Evolutionary conservation across 2,797 vertebrate genomes (phyloP), one percentile per base, ranked within the genome.

Genomic region (Calcarius lapponicus): DNA sequence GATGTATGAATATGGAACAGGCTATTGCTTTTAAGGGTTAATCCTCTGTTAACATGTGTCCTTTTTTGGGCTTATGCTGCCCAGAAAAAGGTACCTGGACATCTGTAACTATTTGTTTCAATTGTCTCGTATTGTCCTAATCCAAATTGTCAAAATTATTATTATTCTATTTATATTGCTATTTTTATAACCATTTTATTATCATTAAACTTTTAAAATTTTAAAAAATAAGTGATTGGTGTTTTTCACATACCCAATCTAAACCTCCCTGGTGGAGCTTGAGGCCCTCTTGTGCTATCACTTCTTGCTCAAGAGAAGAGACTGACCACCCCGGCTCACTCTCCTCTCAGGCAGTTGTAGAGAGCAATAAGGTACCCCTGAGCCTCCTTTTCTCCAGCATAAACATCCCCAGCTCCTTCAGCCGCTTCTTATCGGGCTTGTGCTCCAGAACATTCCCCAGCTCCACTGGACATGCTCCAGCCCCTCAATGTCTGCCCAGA

Each of bases 341-440:
- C 28, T 62, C 28, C 50, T n/a, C 7, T 76, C 36, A 43, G 28
- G 14, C 1, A 4, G 4, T 6, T 47, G 21, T 4, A 34, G 17
- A 58, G 18, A 34, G 25, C 0, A 2, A 7, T 28, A 32, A 5
- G 8, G 29, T 31, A 2, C 2, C 17, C 3, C 24, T 1, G 7
- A 64, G 20, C n/a, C 17, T 40, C 29, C n/a, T 75, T 20, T 36
- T 36, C 22, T 78, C 29, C 50, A 22, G 29, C 51, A 21, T 34
- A 9, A 78, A 45, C 58, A 26, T 0, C 7, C 17, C 25, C 65
- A 78, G 65, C 43, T 65, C 29, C 51, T 29, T 71, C 57, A 64
- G 17, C 5, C 0, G 0, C 5, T 38, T 1, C 20, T 78, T 21
- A 38, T 0, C 1, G 1, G 29, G 14, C 7, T 4, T 57, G 20